A percentile compares a stretch with the other conserved stretches of the same genome.
phyloP scores from a whole-genome alignment of 2,797 vertebrate genomes.

The Lophotriccus pileatus region DNA sequence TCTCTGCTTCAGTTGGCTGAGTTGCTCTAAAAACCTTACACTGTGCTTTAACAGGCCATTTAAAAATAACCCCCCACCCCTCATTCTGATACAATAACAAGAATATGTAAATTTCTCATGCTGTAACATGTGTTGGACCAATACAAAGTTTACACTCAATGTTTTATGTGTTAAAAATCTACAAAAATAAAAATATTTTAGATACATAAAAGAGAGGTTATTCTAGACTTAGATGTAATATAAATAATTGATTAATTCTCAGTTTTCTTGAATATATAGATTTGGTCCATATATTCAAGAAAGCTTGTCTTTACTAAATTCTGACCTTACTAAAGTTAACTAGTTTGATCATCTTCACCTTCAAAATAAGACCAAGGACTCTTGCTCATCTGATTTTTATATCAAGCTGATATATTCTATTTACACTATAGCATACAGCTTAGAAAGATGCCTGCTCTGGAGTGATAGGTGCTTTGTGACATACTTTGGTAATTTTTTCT shows the following conservation, averaged over 20 bases:
- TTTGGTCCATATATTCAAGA: background rate
- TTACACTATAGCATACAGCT: background rate
- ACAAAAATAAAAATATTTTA: background rate
- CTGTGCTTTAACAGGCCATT: background rate
- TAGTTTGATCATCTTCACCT: background rate
- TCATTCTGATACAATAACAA: background rate
- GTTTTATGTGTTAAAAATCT: background rate
- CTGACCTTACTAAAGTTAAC: background rate
- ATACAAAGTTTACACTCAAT: background rate
- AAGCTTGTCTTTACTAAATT: background rate
- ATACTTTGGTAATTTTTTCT: background rate
- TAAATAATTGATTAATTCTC: background rate
- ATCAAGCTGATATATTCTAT: background rate
- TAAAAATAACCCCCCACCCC: background rate
- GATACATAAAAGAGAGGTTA: background rate
- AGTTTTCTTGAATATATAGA: background rate
- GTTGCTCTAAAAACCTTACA: background rate
- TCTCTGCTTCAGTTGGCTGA: fast-evolving
- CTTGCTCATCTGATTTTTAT: background rate
- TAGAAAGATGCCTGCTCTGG: background rate
- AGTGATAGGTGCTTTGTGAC: background rate
- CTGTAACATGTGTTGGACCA: background rate
- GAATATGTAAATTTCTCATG: background rate
- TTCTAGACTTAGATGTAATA: background rate
- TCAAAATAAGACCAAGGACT: background rate